Percentiles rank a stretch among this genome's conserved stretches.
phyloP scores from a whole-genome alignment of 2,113 vertebrate species.

The Glaucomys volans region DNA sequence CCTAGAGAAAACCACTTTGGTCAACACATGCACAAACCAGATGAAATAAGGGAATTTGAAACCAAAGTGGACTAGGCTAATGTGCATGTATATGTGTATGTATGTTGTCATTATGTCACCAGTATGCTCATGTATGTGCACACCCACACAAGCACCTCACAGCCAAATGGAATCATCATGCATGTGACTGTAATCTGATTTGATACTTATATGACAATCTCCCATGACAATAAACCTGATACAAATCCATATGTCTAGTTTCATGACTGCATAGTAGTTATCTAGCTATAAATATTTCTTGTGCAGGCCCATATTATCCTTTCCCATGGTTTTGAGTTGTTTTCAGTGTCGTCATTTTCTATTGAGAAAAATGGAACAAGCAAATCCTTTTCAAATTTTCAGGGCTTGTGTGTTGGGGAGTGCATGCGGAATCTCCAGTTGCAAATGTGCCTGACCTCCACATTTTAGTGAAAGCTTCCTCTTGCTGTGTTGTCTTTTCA shows the following conservation, averaged over 20 bases:
- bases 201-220: not conserved
- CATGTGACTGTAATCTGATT: not conserved
- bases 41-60: constrained; percentile 1
- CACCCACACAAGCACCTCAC: not conserved
- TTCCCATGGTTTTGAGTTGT: not conserved
- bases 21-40: not conserved
- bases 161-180: not conserved
- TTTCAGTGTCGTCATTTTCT: not conserved
- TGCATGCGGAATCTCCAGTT: not conserved
- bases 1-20: not conserved
- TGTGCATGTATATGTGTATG: not conserved
- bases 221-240: not conserved
- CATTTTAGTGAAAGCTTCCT: not conserved
- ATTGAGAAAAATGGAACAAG: not conserved
- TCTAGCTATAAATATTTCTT: not conserved
- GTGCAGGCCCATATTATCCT: not conserved
- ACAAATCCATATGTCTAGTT: not conserved
- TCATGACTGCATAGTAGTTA: not conserved
- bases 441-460: not conserved
- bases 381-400: not conserved
- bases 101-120: not conserved
- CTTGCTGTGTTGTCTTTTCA: not conserved
- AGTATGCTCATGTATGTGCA: not conserved
- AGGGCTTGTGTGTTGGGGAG: not conserved
- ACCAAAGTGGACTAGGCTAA: not conserved